Percentiles rank a stretch among this genome's conserved stretches.
These are phyloP conservation scores for Riptortus pedestris DNA, from an alignment of 1,140 invertebrate species.

Conservation along the genomic window DNA sequence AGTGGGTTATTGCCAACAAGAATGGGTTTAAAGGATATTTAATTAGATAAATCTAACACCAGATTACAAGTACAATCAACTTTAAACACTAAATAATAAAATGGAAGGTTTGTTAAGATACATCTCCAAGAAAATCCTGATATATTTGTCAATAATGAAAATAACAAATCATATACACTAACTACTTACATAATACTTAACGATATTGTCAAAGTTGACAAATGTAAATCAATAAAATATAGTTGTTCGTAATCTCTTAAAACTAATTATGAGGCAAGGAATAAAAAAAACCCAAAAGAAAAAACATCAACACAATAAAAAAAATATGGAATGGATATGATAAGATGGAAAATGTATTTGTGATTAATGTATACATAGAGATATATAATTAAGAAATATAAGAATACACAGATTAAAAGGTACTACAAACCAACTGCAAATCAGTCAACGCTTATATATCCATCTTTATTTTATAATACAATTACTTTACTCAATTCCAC, in stretches of 20 bases:
- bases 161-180: background rate
- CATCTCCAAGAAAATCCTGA: background rate
- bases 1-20: no score
- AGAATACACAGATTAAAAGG: background rate
- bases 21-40: no score
- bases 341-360: background rate
- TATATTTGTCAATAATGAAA: slow-evolving; percentile 2
- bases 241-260: background rate
- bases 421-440: slow-evolving; percentile 7
- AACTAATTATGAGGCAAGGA: background rate
- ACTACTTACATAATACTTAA: slow-evolving; percentile 6
- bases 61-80: slow-evolving; percentile 10
- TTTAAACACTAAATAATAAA: slow-evolving; percentile 8
- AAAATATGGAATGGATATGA: background rate
- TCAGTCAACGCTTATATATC: slow-evolving; percentile 4
- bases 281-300: background rate
- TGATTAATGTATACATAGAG: background rate
- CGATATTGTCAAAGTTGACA: background rate
- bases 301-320: background rate
- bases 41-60: slow-evolving; percentile 16
- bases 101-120: background rate
- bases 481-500: background rate
- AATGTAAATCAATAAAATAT: background rate
- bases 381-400: background rate
- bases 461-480: background rate